A percentile compares a stretch with the other conserved stretches of the same genome.
phyloP scores from a whole-genome alignment of 2,797 vertebrate genomes.

The Mormyrus hasselquistii region DNA sequence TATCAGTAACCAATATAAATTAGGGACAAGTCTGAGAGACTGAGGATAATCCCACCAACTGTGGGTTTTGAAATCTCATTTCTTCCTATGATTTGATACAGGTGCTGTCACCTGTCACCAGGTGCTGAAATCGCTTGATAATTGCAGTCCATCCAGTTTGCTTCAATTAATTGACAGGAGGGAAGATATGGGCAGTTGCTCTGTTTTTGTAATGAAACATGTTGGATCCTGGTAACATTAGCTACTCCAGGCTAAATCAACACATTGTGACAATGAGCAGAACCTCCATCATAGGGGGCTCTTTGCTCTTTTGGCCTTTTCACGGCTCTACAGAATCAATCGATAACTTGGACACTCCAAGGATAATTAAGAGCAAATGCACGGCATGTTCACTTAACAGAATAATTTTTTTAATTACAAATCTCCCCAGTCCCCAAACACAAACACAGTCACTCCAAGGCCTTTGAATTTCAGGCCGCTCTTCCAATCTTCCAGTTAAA shows the following conservation, averaged over 20 bases:
- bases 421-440: neutral
- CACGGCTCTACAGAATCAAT: neutral
- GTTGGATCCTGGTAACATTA: neutral
- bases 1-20: neutral
- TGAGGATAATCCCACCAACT: neutral
- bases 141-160: neutral
- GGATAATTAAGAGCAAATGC: neutral
- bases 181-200: neutral
- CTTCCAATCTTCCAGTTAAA: neutral
- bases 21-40: neutral
- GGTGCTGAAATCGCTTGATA: neutral
- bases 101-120: neutral
- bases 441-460: neutral
- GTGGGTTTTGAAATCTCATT: neutral
- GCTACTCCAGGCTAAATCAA: neutral
- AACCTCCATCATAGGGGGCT: neutral
- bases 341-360: neutral
- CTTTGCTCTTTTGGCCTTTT: neutral
- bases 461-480: neutral
- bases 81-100: neutral
- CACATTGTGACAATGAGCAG: slow-evolving; percentile 1
- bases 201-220: slow-evolving; percentile 7
- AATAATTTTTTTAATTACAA: neutral
- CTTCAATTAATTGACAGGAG: neutral
- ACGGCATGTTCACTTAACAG: neutral